Base-by-base conservation (phyloP, 2,888 invertebrate genomes). In the Nipponacmea schrenckii region DNA sequence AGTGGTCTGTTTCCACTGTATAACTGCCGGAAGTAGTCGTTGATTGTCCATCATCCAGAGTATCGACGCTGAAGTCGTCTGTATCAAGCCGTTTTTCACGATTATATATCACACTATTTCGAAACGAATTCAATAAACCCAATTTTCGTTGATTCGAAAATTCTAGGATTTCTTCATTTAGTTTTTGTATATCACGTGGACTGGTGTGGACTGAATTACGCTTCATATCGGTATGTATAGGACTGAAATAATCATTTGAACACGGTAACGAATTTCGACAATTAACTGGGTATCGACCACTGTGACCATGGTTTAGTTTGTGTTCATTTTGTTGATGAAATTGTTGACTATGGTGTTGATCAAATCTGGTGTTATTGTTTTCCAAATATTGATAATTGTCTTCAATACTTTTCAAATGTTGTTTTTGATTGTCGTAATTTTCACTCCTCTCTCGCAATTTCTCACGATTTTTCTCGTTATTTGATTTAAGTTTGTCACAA, bases 381-480 rank as follows among this genome's bases (percentile, higher is more conserved):
- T 56, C n/a, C 20, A 56, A 56, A 56, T 56, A 56, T 56, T 56
- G 56, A 20, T 56, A 56, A 56, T 56, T 56, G 20, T 56, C 56
- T 15, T 20, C 20, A 20, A 56, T 20, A 56, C 24, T 20, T 56
- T 56, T 56, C 14, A 56, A 56, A 56, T 24, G 24, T 24, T 20
- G 8, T 10, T 24, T 24, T 56, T 17, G 56, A 15, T 56, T 56
- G 56, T 56, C 56, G 14, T 56, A 56, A 24, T 24, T 56, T 24
- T 56, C 24, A 56, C 56, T 10, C 10, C 24, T 24, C 10, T 20
- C 20, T 56, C 20, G 10, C 14, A 56, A 24, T 12, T 56, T 56
- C 24, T 56, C 56, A 39, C 39, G 39, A 39, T 39, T 39, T 39
- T 39, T 39, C 39, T 39, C 39, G 39, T 39, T 39, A 39, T 39